These are phyloP conservation scores for Morpho helenor DNA, from an alignment of 2,888 invertebrate species.

Conservation along the genomic window DNA sequence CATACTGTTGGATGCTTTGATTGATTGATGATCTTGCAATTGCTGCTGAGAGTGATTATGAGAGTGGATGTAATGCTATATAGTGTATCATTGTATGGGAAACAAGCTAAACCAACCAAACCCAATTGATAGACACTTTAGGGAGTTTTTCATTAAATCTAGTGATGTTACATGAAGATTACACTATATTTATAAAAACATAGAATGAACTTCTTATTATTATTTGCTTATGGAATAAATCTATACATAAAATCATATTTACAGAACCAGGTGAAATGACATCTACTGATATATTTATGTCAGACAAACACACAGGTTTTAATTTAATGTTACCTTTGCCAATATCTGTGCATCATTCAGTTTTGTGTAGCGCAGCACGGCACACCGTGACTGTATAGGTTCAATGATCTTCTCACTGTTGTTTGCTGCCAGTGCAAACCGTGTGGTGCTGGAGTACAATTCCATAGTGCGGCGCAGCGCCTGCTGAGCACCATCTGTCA, in stretches of 20 bases:
- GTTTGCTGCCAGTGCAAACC: slow-evolving; percentile 99
- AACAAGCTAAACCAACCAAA: too few species aligned
- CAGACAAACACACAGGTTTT: too few species aligned
- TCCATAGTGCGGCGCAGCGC: slow-evolving; percentile 99
- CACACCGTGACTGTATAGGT: slow-evolving; percentile 99
- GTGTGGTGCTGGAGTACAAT: slow-evolving; percentile 96
- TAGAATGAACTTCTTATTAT: not conserved
- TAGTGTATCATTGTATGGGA: too few species aligned
- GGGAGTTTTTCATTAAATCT: too few species aligned
- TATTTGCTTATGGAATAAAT: not conserved
- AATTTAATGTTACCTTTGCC: slow-evolving; percentile 78
- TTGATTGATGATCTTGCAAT: too few species aligned
- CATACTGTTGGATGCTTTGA: too few species aligned
- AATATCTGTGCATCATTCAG: slow-evolving; percentile 95
- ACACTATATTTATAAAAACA: not conserved
- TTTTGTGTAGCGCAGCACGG: slow-evolving; percentile 94
- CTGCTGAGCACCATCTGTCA: slow-evolving; percentile 99
- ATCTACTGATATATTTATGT: too few species aligned
- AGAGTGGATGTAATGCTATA: too few species aligned
- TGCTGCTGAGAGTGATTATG: too few species aligned
- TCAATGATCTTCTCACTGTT: slow-evolving; percentile 99
- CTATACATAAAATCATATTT: not conserved
- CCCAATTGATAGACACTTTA: too few species aligned
- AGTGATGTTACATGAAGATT: too few species aligned
- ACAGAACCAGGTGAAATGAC: too few species aligned